Evolutionary conservation across 1,140 invertebrate species (phyloP).

Genomic region (Drosophila sechellia): DNA sequence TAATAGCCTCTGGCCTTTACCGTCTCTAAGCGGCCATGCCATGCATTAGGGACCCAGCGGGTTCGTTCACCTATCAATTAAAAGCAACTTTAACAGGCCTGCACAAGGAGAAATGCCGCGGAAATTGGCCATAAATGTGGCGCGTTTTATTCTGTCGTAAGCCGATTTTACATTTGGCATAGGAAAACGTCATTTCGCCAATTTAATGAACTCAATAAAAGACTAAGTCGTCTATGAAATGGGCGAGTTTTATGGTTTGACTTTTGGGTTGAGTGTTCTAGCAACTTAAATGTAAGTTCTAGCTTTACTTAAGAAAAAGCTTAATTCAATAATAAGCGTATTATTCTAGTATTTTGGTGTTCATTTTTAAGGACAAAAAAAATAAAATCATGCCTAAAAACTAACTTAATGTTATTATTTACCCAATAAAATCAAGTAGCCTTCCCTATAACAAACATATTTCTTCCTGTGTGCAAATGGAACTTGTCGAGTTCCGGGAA

Average conservation of each 20-base stretch:
- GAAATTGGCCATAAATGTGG: background rate
- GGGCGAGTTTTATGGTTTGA: background rate
- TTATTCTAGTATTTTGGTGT: no score
- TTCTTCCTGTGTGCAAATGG: conserved; percentile 7
- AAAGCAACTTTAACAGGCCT: conserved; percentile 39
- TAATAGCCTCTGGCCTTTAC: conserved; percentile 51
- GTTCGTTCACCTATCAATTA: conserved; percentile 61
- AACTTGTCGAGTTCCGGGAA: conserved; percentile 7
- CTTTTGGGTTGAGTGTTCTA: background rate
- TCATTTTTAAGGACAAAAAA: no score
- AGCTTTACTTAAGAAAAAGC: background rate
- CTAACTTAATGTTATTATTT: no score
- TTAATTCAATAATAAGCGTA: no score
- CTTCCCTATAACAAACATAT: no score
- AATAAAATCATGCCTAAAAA: no score
- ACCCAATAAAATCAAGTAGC: no score
- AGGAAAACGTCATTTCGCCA: background rate
- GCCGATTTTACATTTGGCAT: background rate
- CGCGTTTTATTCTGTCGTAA: background rate
- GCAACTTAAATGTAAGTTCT: background rate
- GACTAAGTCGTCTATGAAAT: background rate
- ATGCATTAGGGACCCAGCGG: conserved; percentile 51
- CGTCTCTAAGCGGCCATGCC: conserved; percentile 29
- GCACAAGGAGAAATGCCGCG: background rate
- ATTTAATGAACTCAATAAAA: background rate